Percentiles rank a stretch among this genome's conserved stretches.
Conservation (phyloP, 2,113 vertebrate species). For the Prietella phreatophila region DNA sequence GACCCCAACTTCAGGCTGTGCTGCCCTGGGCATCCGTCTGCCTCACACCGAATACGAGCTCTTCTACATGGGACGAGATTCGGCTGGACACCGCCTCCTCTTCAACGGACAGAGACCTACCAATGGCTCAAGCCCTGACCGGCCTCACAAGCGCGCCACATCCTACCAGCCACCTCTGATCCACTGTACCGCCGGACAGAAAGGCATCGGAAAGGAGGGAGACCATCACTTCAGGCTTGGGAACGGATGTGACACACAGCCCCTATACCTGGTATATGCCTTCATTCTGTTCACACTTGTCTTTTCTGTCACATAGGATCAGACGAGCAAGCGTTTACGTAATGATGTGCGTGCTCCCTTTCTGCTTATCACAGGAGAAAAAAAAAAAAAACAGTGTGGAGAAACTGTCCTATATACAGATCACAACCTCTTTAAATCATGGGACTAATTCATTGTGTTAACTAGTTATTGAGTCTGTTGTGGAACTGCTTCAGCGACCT, state of each 20-base stretch:
- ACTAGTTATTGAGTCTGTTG: neutral
- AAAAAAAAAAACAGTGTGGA: neutral
- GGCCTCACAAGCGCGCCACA: slow-evolving; percentile 80
- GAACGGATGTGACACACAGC: slow-evolving; percentile 27
- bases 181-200: slow-evolving; percentile 70
- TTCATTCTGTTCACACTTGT: neutral
- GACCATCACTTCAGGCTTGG: slow-evolving; percentile 63
- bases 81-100: slow-evolving; percentile 74
- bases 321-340: neutral
- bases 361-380: slow-evolving; percentile 5
- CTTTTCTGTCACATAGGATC: slow-evolving; percentile 19
- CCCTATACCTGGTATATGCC: neutral
- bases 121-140: slow-evolving; percentile 81
- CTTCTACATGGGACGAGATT: slow-evolving; percentile 84
- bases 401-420: neutral
- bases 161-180: slow-evolving; percentile 85
- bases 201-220: slow-evolving; percentile 66
- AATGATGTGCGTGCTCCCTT: neutral
- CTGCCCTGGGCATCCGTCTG: slow-evolving; percentile 81
- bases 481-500: slow-evolving; percentile 3
- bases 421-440: neutral
- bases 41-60: slow-evolving; percentile 86
- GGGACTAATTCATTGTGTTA: slow-evolving; percentile 7
- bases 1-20: slow-evolving; percentile 81
- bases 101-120: slow-evolving; percentile 85